Evolutionary conservation across 2,888 invertebrate genomes (phyloP), one percentile per base, ranked within the genome.

Genomic region (Drosophila siamana): DNA sequence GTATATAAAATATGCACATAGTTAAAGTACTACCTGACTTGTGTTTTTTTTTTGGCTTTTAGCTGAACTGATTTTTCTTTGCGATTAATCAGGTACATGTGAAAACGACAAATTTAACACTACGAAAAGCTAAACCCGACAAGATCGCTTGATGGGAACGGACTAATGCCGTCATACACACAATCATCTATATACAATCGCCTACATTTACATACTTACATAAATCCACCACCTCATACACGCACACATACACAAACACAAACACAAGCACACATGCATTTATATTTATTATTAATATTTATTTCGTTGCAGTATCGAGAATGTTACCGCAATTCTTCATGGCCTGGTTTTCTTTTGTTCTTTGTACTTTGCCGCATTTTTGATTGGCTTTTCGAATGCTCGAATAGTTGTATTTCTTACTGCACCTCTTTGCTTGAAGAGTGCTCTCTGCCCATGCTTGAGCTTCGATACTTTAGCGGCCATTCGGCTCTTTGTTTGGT

Each of bases 301-400:
- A 30, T 83, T 86, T 81, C 84, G 80, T 86, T 81, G 86, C 80
- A 86, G 86, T 81, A 84, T 81, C 70, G 73, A 83, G 68, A 83
- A 66, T 73, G 54, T 54, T 69, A 50, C 40, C 61, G 43, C 71
- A 66, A 66, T 68, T 40, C 69, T 56, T 63, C 68, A 64, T 71
- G 63, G 44, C 40, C 60, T 54, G 66, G 50, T 40, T 48, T 54
- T 56, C 88, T 83, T 13, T 13, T 7, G 13, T 13, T 19, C 19
- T 38, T 38, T 87, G 89, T 88, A 78, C 73, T 89, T 82, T 87
- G 81, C 86, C 81, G 84, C 88, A 78, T 75, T 80, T 82, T 76
- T 86, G 78, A 71, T 74, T 81, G 81, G 75, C 67, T 79, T 81
- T 78, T 79, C 60, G 78, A 77, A 72, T 73, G 71, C 76, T 74